A percentile compares a stretch with the other conserved stretches of the same genome.
Evolutionary conservation across 1,140 invertebrate genomes (phyloP).

Genomic region (Calephelis virginiensis): DNA sequence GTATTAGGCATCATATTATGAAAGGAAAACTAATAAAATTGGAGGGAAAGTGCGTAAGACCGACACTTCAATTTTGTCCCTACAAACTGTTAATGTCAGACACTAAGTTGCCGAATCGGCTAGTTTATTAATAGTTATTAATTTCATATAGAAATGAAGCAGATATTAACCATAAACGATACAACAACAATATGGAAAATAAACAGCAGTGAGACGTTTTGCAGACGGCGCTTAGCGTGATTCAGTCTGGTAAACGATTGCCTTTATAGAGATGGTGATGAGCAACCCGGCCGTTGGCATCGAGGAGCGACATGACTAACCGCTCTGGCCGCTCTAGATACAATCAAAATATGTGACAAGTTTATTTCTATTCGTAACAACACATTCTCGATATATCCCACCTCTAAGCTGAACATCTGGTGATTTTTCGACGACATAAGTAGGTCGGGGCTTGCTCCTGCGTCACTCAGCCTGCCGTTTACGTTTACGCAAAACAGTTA

Average conservation of each 20-base stretch:
- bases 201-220: constrained; percentile 74
- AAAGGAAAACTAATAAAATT: no score
- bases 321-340: constrained; percentile 68
- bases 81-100: no score
- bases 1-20: no score
- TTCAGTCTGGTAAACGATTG: constrained; percentile 70
- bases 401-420: constrained; percentile 69
- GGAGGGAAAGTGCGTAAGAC: no score
- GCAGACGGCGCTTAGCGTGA: constrained; percentile 76
- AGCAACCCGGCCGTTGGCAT: constrained; percentile 68
- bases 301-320: constrained; percentile 71
- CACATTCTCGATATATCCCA: constrained; percentile 71
- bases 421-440: constrained; percentile 74
- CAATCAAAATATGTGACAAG: constrained; percentile 77
- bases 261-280: constrained; percentile 68
- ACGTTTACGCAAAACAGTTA: constrained; percentile 71
- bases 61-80: no score
- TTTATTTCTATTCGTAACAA: constrained; percentile 77
- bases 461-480: constrained; percentile 58
- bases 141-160: not conserved
- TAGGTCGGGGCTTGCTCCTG: constrained; percentile 72
- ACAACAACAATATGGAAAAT: constrained; percentile 32
- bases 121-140: not conserved
- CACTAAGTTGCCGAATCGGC: no score
- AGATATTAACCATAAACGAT: constrained; percentile 18